phyloP scores from a whole-genome alignment of 2,797 vertebrate genomes.

The Muscicapa striata region DNA sequence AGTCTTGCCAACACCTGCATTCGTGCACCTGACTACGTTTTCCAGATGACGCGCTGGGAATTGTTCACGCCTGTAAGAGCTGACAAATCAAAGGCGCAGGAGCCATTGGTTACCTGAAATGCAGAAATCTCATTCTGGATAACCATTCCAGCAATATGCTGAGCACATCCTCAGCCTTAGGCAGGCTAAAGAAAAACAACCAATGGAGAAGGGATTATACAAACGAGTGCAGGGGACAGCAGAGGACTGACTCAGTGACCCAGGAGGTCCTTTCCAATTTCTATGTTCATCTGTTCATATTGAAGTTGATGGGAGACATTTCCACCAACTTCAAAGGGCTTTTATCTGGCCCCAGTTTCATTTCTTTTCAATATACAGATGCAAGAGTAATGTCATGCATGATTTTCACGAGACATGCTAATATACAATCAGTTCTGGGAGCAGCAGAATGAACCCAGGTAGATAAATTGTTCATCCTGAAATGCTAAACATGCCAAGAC shows the following conservation, averaged over 20 bases:
- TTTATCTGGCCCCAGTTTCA: neutral
- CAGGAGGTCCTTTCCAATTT: constrained; percentile 33
- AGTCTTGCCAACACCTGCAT: neutral
- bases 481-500: neutral
- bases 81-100: neutral
- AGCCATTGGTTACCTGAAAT: neutral
- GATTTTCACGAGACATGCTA: constrained; percentile 44
- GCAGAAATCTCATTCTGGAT: neutral
- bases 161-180: neutral
- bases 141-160: neutral
- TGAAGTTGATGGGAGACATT: constrained; percentile 41
- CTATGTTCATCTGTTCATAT: neutral
- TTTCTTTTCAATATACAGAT: constrained; percentile 46
- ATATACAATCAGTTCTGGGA: constrained; percentile 30
- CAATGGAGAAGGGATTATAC: neutral
- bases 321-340: constrained; percentile 26
- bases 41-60: neutral
- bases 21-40: neutral
- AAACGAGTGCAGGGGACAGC: neutral
- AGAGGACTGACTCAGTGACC: constrained; percentile 14
- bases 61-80: neutral
- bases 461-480: constrained; percentile 28
- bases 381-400: constrained; percentile 41
- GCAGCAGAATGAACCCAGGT: constrained; percentile 29
- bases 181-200: neutral